A percentile compares a stretch with the other conserved stretches of the same genome.
Conservation (phyloP, 1,140 invertebrate species). For the Danaus plexippus region DNA sequence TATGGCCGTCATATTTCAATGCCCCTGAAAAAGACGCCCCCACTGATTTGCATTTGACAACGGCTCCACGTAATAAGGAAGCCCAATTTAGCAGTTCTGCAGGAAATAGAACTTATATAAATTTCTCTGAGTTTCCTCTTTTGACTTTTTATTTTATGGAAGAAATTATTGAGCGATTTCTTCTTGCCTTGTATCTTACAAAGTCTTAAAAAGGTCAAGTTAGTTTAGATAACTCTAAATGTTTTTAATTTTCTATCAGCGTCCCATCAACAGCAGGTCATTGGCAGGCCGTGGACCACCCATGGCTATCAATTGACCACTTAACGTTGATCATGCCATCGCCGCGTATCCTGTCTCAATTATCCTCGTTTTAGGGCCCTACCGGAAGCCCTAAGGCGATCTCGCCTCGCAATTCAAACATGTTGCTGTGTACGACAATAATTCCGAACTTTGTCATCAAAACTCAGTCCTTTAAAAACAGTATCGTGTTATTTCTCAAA, state of each 20-base stretch:
- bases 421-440: too few species aligned
- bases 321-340: conserved; percentile 29
- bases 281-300: conserved; percentile 22
- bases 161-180: not conserved
- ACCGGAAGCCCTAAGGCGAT: conserved; percentile 9
- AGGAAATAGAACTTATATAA: too few species aligned
- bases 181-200: not conserved
- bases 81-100: conserved; percentile 14
- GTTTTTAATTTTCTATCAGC: too few species aligned
- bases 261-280: too few species aligned
- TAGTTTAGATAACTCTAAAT: too few species aligned
- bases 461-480: too few species aligned
- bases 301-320: conserved; percentile 35
- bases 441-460: too few species aligned
- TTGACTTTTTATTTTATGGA: too few species aligned
- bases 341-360: conserved; percentile 26
- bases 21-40: conserved; percentile 27
- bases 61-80: conserved; percentile 26
- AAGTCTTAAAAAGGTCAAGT: too few species aligned
- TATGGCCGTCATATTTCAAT: conserved; percentile 37
- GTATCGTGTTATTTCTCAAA: too few species aligned
- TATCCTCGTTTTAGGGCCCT: conserved; percentile 13
- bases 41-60: conserved; percentile 40
- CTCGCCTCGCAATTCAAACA: too few species aligned
- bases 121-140: too few species aligned